These are phyloP conservation scores for Mythimna lalbum DNA, from an alignment of 2,888 invertebrate species.

Conservation along the genomic window DNA sequence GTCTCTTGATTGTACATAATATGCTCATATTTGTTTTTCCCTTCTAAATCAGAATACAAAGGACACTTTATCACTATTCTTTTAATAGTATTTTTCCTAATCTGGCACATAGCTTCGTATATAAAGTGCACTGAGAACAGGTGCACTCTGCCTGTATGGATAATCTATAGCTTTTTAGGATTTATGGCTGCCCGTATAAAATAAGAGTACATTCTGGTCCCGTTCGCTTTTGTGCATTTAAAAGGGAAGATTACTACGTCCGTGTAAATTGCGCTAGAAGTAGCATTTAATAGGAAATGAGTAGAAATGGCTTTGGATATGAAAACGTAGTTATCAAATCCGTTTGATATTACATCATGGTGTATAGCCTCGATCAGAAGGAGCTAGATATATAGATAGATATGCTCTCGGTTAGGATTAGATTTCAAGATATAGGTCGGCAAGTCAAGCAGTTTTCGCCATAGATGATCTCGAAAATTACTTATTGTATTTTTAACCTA, in stretches of 20 bases:
- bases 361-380: background rate
- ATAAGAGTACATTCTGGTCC: conserved; percentile 57
- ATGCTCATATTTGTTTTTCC: background rate
- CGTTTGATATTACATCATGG: conserved; percentile 3
- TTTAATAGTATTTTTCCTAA: conserved; percentile 57
- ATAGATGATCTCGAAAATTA: conserved; percentile 3
- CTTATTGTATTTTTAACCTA: background rate
- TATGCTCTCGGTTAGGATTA: background rate
- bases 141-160: conserved; percentile 62
- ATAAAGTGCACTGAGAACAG: conserved; percentile 63
- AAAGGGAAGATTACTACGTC: conserved; percentile 47
- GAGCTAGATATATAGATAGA: too few relatives aligned
- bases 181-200: conserved; percentile 61
- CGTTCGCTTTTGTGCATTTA: conserved; percentile 54
- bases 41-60: conserved; percentile 38
- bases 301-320: conserved; percentile 28
- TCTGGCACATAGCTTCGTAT: conserved; percentile 52
- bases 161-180: conserved; percentile 65
- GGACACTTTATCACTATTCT: conserved; percentile 11
- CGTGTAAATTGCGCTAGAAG: conserved; percentile 23
- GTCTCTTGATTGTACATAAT: background rate
- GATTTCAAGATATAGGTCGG: conserved; percentile 5
- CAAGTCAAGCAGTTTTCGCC: background rate
- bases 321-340: conserved; percentile 17
- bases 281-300: conserved; percentile 16